Percentiles rank a stretch among this genome's conserved stretches.
These are phyloP conservation scores for Phylloscopus trochilus DNA, from an alignment of 2,113 vertebrate species.

Conservation along the genomic window DNA sequence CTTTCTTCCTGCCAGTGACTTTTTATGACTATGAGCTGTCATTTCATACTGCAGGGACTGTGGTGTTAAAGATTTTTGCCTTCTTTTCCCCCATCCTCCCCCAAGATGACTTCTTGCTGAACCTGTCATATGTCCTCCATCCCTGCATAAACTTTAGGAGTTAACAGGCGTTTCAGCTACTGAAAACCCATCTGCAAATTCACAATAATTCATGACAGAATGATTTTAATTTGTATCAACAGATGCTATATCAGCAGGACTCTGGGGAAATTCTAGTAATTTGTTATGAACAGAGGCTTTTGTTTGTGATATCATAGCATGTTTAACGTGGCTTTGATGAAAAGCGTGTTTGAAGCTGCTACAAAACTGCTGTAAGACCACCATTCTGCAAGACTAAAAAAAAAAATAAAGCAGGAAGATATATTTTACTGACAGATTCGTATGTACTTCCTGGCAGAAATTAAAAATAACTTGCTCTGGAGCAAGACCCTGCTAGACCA, in stretches of 20 bases:
- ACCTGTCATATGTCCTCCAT: not conserved
- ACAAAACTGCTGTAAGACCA: not conserved
- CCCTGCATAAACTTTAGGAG: not conserved
- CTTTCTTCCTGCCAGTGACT: not conserved
- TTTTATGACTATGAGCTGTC: not conserved
- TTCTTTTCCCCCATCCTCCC: not conserved
- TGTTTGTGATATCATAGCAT: not conserved
- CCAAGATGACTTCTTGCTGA: not conserved
- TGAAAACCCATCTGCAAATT: not conserved
- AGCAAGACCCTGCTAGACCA: not conserved
- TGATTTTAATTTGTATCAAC: not conserved
- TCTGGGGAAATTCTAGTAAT: not conserved
- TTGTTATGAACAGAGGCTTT: not conserved
- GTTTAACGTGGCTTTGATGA: not conserved
- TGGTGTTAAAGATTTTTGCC: not conserved
- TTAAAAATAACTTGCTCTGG: not conserved
- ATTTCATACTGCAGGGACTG: not conserved
- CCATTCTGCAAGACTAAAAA: not conserved
- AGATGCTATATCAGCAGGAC: not conserved
- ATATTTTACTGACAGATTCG: not conserved
- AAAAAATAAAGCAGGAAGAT: not conserved
- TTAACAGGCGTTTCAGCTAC: not conserved
- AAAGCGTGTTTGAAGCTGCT: not conserved
- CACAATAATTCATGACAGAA: not conserved
- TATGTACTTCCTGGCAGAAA: not conserved